phyloP scores from a whole-genome alignment of 2,113 vertebrate species.

The Chitala chitala region DNA sequence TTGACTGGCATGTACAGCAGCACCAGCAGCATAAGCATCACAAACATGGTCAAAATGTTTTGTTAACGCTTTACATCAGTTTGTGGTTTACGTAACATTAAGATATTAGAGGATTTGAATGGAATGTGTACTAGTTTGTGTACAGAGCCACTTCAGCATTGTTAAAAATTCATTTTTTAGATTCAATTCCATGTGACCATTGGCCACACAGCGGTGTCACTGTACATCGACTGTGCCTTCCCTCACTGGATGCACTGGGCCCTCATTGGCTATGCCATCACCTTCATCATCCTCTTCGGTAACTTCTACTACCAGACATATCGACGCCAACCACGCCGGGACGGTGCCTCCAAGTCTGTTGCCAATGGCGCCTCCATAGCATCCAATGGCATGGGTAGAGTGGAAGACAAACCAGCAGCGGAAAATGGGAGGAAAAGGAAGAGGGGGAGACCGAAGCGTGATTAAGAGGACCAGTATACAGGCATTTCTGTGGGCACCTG shows the following conservation, averaged over 20 bases:
- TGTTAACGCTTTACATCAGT: too few relatives aligned
- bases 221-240: constrained; percentile 96
- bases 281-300: constrained; percentile 92
- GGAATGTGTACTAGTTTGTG: too few relatives aligned
- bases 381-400: constrained; percentile 62
- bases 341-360: constrained; percentile 63
- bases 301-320: constrained; percentile 99
- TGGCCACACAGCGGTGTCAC: constrained; percentile 91
- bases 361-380: constrained; percentile 68
- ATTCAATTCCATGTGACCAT: constrained; percentile 96
- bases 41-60: too few relatives aligned
- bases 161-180: constrained; percentile 70
- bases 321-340: constrained; percentile 79
- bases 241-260: constrained; percentile 99
- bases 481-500: constrained; percentile 45
- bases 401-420: constrained; percentile 63
- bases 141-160: too few relatives aligned
- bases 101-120: too few relatives aligned
- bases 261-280: constrained; percentile 89
- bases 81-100: too few relatives aligned
- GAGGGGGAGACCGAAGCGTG: constrained; percentile 87
- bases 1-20: too few relatives aligned
- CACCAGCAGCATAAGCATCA: too few relatives aligned
- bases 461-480: constrained; percentile 65
- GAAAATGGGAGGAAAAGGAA: constrained; percentile 69